Evolutionary conservation across 2,113 vertebrate genomes (phyloP).

Genomic region (Ornithorhynchus anatinus): DNA sequence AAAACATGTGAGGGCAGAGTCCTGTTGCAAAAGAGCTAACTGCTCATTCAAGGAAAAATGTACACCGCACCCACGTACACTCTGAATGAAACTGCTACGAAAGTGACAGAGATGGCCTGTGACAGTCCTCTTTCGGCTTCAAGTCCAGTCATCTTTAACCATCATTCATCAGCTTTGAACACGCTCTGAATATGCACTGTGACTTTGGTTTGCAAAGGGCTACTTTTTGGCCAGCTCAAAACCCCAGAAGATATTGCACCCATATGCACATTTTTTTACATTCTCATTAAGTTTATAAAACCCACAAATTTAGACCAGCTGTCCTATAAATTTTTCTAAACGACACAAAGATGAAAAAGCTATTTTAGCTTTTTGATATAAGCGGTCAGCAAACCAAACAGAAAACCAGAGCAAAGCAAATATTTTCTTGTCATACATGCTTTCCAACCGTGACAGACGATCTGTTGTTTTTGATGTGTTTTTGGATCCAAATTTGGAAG

Average conservation of each 20-base stretch:
- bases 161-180: conserved; percentile 26
- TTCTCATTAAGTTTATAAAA: conserved; percentile 68
- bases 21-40: not conserved
- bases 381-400: conserved; percentile 62
- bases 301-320: conserved; percentile 68
- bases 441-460: conserved; percentile 62
- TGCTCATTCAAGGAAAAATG: conserved; percentile 3
- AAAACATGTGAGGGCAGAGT: not conserved
- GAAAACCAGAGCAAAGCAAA: conserved; percentile 72
- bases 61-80: not conserved
- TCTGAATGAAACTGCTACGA: conserved; percentile 18
- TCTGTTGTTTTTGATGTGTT: conserved; percentile 59
- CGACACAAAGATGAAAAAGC: conserved; percentile 60
- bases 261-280: conserved; percentile 48
- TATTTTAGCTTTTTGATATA: conserved; percentile 65
- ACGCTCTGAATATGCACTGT: conserved; percentile 32
- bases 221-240: conserved; percentile 55
- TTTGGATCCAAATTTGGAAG: conserved; percentile 52
- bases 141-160: not conserved
- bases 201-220: conserved; percentile 40
- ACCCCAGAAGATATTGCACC: conserved; percentile 56
- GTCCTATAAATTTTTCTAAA: conserved; percentile 69
- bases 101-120: conserved; percentile 21
- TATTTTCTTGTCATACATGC: conserved; percentile 62
- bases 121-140: not conserved